Conservation (phyloP, 2,888 invertebrate genomes). For the Arrhopalites spinosus region DNA sequence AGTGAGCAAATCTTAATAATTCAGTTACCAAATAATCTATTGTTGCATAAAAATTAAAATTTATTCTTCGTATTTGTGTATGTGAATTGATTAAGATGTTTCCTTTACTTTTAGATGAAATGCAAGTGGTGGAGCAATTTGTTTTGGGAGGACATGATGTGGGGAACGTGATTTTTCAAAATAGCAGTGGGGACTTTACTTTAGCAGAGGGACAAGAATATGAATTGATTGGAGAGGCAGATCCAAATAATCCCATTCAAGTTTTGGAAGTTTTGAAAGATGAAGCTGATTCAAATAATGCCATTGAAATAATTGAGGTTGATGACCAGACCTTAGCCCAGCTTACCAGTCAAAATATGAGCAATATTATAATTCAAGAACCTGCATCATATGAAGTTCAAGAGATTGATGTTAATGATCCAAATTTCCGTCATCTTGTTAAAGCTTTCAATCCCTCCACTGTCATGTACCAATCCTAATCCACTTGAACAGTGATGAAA, state of each 20-base stretch:
- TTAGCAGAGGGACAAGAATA: slow-evolving; percentile 54
- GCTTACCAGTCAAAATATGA: slow-evolving; percentile 42
- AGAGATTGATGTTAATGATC: slow-evolving; percentile 51
- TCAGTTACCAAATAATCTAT: neutral
- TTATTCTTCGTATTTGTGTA: no score
- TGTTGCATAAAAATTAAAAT: neutral
- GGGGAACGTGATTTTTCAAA: slow-evolving; percentile 41
- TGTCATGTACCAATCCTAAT: slow-evolving; percentile 27
- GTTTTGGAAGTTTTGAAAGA: slow-evolving; percentile 41
- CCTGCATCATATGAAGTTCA: slow-evolving; percentile 42
- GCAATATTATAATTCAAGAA: slow-evolving; percentile 38
- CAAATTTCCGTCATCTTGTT: slow-evolving; percentile 49
- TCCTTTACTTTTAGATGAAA: slow-evolving; percentile 20
- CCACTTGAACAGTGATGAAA: neutral
- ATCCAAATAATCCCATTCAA: slow-evolving; percentile 41
- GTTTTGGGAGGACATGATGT: slow-evolving; percentile 37
- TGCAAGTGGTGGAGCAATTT: slow-evolving; percentile 39
- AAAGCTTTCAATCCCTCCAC: slow-evolving; percentile 46
- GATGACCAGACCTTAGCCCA: slow-evolving; percentile 54
- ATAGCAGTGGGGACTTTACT: slow-evolving; percentile 42
- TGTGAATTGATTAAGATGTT: neutral
- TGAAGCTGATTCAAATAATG: slow-evolving; percentile 26
- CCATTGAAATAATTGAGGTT: slow-evolving; percentile 54
- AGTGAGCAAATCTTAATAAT: neutral
- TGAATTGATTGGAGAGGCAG: slow-evolving; percentile 54